Percentiles rank a stretch among this genome's conserved stretches.
Evolutionary conservation across 2,888 invertebrate species (phyloP).

Genomic region (Drosophila hawaiiensis): DNA sequence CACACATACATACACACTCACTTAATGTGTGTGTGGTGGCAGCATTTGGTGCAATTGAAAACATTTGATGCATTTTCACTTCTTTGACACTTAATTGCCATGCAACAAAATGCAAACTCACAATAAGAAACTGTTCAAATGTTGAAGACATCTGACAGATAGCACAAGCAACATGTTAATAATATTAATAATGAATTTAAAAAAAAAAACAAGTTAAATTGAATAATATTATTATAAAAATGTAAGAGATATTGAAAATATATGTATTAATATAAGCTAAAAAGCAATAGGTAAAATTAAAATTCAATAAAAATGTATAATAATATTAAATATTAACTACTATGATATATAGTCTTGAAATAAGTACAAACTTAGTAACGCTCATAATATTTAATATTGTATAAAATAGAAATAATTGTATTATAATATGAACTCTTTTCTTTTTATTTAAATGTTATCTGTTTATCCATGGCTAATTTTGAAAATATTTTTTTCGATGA

Average conservation of each 20-base stretch:
- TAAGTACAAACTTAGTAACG: background rate
- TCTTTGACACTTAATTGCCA: slow-evolving; percentile 65
- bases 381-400: background rate
- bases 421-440: no score
- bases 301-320: background rate
- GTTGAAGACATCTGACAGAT: background rate
- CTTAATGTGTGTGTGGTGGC: slow-evolving; percentile 15
- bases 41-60: slow-evolving; percentile 45
- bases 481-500: slow-evolving; percentile 26
- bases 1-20: slow-evolving; percentile 2
- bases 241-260: background rate
- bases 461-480: background rate
- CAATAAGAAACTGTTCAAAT: slow-evolving; percentile 24
- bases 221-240: no score
- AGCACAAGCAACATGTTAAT: slow-evolving; percentile 10
- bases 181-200: slow-evolving; percentile 9
- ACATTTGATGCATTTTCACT: slow-evolving; percentile 55
- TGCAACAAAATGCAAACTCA: slow-evolving; percentile 50
- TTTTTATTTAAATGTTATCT: background rate
- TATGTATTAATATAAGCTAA: background rate
- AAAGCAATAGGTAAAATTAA: background rate
- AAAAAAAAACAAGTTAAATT: background rate
- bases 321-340: background rate
- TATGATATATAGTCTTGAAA: no score
- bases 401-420: background rate